Base-by-base conservation (phyloP, 2,113 vertebrate genomes). In the Grammatotria lemairii region DNA sequence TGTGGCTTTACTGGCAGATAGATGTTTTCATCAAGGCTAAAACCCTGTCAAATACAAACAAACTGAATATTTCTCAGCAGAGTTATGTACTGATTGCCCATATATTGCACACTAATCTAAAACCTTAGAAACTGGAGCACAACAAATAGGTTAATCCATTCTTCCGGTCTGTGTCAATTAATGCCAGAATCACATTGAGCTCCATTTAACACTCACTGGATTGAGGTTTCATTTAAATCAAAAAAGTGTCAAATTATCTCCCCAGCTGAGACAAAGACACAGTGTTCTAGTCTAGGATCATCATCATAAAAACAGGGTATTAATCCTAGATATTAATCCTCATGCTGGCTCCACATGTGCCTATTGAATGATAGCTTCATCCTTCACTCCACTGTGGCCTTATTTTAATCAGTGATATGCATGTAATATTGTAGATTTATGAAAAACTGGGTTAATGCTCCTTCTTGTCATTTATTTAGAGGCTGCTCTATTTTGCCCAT, bases 111-210 rank as follows among this genome's bases (percentile, higher is more conserved):
- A 28, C 58, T 82, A 38, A 87, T 55, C 83, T 45, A 21, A 86
- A 84, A 60, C 75, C 23, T 82, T 68, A 4, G 54, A 78, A 87
- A 90, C 14, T 51, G 9, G 82, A 93, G 31, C 65, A 84, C 9
- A 73, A 65, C 47, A 96, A 94, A 33, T 93, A 87, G 95, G 94
- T 91, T 94, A 96, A 93, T 94, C 93, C 90, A 63, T 84, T 88
- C 86, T 89, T 93, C 90, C 88, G 87, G 85, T 91, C 86, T 85
- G 84, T 86, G 79, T 88, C 91, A 94, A 68, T 89, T 88, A 90
- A 91, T 68, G 87, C 53, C 21, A 80, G 49, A 87, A 87, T 94
- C 82, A 45, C 23, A 85, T 57, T 65, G 31, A 78, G 85, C 82
- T 87, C 55, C 51, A 49, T 92, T 89, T 83, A 14, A 88, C 57